Evolutionary conservation across 2,888 invertebrate genomes (phyloP).

Genomic region (Apodemia mormo): DNA sequence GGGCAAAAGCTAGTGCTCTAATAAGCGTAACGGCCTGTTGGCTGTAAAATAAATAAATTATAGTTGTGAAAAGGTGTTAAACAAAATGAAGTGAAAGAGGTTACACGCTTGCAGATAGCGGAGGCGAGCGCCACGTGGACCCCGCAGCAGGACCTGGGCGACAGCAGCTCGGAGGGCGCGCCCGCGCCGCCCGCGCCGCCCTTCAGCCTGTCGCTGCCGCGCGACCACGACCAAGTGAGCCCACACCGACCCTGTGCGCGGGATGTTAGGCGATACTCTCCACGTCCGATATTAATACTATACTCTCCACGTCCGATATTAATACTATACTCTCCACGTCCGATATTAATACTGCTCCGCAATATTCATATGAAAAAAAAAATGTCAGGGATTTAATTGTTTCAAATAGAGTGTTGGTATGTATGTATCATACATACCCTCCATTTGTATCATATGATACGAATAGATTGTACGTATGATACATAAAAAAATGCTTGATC

Average conservation of each 20-base stretch:
- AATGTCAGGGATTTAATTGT: no score
- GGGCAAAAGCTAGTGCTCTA: no score
- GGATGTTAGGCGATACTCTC: slow-evolving; percentile 55
- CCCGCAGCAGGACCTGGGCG: slow-evolving; percentile 92
- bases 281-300: slow-evolving; percentile 32
- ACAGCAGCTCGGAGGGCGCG: slow-evolving; percentile 79
- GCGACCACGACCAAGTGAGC: slow-evolving; percentile 81
- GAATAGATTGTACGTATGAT: no score
- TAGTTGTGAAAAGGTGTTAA: no score
- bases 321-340: slow-evolving; percentile 3
- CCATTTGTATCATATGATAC: no score
- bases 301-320: slow-evolving; percentile 31
- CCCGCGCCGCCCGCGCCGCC: slow-evolving; percentile 78
- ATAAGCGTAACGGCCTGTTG: no score
- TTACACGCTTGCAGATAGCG: slow-evolving; percentile 15
- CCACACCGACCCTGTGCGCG: slow-evolving; percentile 38
- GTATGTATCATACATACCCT: no score
- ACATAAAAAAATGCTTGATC: no score
- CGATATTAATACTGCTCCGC: no score
- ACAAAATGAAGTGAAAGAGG: no score
- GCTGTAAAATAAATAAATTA: no score
- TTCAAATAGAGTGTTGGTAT: no score
- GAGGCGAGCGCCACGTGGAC: slow-evolving; percentile 84
- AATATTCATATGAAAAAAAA: background rate
- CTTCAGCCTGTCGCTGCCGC: slow-evolving; percentile 88